A percentile compares a stretch with the other conserved stretches of the same genome.
phyloP scores from a whole-genome alignment of 2,888 invertebrate species.

The Morinoia aosen region DNA sequence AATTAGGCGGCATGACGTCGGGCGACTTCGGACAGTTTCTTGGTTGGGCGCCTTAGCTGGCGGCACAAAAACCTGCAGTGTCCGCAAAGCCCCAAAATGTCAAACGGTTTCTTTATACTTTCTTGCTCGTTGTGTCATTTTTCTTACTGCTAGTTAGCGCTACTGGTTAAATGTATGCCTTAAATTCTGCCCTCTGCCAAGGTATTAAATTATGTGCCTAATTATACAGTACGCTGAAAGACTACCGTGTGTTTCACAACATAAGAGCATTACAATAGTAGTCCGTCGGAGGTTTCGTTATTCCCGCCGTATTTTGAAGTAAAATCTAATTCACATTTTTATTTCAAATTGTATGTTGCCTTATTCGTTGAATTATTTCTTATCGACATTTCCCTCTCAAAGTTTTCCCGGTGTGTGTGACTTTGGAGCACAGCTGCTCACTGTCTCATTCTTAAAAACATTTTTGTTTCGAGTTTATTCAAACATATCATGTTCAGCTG shows the following conservation, averaged over 20 bases:
- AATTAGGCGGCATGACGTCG: background rate
- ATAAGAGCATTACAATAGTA: background rate
- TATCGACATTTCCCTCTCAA: background rate
- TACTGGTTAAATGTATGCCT: background rate
- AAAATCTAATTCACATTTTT: background rate
- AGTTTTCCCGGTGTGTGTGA: background rate
- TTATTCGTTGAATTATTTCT: background rate
- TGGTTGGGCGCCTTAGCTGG: background rate
- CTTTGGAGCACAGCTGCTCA: background rate
- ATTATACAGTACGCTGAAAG: background rate
- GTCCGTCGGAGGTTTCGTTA: background rate
- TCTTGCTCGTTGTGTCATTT: background rate
- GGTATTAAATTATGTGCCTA: background rate
- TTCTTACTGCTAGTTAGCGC: background rate
- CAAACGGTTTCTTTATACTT: background rate
- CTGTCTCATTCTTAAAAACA: background rate
- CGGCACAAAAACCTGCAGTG: background rate
- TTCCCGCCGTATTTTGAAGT: background rate
- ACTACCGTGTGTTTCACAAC: background rate
- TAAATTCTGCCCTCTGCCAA: background rate
- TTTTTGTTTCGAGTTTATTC: background rate
- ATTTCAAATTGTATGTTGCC: background rate
- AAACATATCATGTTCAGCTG: background rate
- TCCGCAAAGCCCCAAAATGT: background rate
- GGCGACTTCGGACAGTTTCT: background rate